A percentile compares a stretch with the other conserved stretches of the same genome.
Conservation (phyloP, 1,140 invertebrate species). For the Dryas iulia region DNA sequence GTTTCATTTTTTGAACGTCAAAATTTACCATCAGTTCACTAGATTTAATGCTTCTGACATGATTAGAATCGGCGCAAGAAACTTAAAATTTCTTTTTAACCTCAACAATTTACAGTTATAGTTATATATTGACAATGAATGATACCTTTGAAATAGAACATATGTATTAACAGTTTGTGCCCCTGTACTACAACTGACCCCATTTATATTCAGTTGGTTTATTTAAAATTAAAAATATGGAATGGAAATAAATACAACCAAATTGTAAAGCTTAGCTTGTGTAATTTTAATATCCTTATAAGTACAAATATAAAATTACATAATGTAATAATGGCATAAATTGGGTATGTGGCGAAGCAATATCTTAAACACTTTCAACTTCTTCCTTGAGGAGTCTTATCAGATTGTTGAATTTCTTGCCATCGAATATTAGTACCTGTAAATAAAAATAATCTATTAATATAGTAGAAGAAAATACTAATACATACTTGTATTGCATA, state of each 20-base stretch:
- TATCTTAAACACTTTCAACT: slow-evolving; percentile 50
- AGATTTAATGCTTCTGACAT: no score
- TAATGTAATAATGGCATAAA: slow-evolving; percentile 49
- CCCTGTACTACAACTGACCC: no score
- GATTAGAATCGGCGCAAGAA: no score
- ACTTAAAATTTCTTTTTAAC: no score
- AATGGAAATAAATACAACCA: slow-evolving; percentile 24
- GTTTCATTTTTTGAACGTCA: no score
- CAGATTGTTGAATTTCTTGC: slow-evolving; percentile 62
- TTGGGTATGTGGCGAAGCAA: slow-evolving; percentile 19
- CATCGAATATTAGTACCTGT: slow-evolving; percentile 69
- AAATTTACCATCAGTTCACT: no score
- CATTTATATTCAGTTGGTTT: background rate
- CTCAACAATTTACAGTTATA: no score
- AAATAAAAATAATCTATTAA: slow-evolving; percentile 29
- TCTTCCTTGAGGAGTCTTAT: slow-evolving; percentile 65
- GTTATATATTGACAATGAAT: no score
- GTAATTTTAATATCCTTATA: slow-evolving; percentile 46
- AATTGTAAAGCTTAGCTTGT: slow-evolving; percentile 50
- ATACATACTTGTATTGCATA: no score
- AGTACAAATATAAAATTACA: slow-evolving; percentile 57
- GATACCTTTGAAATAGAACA: no score
- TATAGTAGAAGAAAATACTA: no score
- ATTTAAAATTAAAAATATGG: background rate
- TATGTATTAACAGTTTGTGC: no score